These are phyloP conservation scores for Jordanella pulchra DNA, from an alignment of 2,797 vertebrate species.

Conservation along the genomic window DNA sequence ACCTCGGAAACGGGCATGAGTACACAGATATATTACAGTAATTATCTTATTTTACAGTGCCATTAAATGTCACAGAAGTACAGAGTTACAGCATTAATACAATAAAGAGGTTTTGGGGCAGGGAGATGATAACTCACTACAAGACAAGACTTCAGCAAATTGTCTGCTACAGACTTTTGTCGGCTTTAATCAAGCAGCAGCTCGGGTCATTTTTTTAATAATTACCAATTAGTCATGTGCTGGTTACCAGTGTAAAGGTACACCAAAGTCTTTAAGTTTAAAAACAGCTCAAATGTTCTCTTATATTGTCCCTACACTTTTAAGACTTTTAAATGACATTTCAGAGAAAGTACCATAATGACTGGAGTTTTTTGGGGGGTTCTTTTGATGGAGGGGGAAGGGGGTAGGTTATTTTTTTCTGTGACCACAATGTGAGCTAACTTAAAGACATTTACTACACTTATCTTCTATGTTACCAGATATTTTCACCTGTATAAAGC, in stretches of 20 bases:
- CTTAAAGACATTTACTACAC: background rate
- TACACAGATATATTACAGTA: constrained; percentile 85
- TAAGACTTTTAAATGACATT: background rate
- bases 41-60: constrained; percentile 84
- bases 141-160: constrained; percentile 45
- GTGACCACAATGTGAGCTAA: background rate
- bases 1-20: constrained; percentile 77
- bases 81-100: constrained; percentile 83
- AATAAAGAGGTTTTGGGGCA: constrained; percentile 80
- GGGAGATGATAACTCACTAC: constrained; percentile 74
- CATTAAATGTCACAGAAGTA: constrained; percentile 81
- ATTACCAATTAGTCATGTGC: constrained; percentile 13
- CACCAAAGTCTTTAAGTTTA: background rate
- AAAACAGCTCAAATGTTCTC: background rate
- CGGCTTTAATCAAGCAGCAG: constrained; percentile 38
- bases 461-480: background rate
- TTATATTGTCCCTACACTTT: background rate
- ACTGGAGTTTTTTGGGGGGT: background rate
- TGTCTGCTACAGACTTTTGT: constrained; percentile 51
- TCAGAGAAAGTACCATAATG: background rate
- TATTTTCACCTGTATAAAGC: background rate
- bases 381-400: too few relatives aligned
- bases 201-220: constrained; percentile 25
- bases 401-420: too few relatives aligned
- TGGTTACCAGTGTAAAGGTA: constrained; percentile 6